Conservation (phyloP, 2,888 invertebrate genomes). For the Osmoderma eremita region DNA sequence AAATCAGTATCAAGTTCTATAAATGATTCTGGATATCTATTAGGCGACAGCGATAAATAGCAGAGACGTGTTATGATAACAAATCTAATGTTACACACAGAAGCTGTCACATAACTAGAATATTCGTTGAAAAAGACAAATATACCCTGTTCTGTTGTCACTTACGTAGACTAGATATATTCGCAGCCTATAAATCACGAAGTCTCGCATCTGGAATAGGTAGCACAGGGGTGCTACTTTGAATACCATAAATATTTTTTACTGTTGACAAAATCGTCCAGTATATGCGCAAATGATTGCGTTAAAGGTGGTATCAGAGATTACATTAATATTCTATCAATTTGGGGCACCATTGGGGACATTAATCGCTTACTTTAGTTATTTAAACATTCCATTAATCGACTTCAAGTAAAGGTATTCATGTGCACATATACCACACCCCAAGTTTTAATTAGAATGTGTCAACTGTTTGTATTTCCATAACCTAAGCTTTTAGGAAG, state of each 20-base stretch:
- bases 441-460: constrained; percentile 20
- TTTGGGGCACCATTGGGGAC: background rate
- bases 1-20: no score
- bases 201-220: background rate
- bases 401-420: background rate
- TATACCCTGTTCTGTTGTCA: constrained; percentile 15
- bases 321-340: background rate
- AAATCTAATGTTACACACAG: constrained; percentile 36
- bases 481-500: background rate
- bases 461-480: constrained; percentile 2
- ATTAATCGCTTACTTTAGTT: background rate
- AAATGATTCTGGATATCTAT: no score
- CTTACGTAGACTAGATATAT: constrained; percentile 12
- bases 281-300: background rate
- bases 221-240: background rate
- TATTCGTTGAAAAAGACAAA: constrained; percentile 35
- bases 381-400: background rate
- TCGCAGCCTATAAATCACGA: constrained; percentile 1
- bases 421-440: background rate
- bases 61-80: constrained; percentile 19
- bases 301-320: background rate
- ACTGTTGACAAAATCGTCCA: background rate
- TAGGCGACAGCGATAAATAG: background rate
- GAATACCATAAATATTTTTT: background rate
- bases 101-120: constrained; percentile 29